Evolutionary conservation across 2,888 invertebrate genomes (phyloP).

Genomic region (Cerceris ruficornis): DNA sequence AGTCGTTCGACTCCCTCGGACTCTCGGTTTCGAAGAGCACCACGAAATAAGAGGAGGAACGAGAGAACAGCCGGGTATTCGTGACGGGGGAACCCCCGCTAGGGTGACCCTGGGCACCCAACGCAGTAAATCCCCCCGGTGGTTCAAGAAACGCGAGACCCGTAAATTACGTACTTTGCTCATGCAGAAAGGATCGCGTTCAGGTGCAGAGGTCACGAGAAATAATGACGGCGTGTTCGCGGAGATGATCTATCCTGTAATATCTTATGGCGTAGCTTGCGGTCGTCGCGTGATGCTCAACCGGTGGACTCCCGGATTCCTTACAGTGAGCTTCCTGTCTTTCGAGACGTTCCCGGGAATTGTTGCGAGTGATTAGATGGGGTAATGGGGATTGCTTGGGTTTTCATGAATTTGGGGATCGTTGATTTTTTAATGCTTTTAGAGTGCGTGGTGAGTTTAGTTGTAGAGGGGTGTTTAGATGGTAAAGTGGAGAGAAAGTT

Average conservation of each 20-base stretch:
- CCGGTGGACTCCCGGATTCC: constrained; percentile 31
- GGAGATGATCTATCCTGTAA: constrained; percentile 75
- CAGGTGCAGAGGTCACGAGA: constrained; percentile 74
- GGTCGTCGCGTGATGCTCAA: constrained; percentile 59
- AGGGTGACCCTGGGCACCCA: constrained; percentile 75
- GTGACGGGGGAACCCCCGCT: constrained; percentile 68
- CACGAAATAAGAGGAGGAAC: constrained; percentile 22
- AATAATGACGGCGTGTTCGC: constrained; percentile 73
- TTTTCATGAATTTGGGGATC: too few relatives aligned
- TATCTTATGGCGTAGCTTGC: constrained; percentile 65
- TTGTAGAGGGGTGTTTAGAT: too few relatives aligned
- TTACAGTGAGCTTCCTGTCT: constrained; percentile 60
- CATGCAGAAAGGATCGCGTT: constrained; percentile 76
- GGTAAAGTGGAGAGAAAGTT: too few relatives aligned
- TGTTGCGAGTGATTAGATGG: neutral
- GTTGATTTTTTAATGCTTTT: too few relatives aligned
- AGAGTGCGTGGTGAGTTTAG: too few relatives aligned
- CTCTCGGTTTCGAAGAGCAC: constrained; percentile 43
- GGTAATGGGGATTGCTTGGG: too few relatives aligned
- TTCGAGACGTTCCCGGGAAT: constrained; percentile 8
- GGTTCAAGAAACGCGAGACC: constrained; percentile 76
- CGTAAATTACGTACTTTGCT: constrained; percentile 78
- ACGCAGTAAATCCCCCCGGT: constrained; percentile 74
- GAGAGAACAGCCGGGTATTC: constrained; percentile 19
- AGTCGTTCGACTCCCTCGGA: constrained; percentile 8